Base-by-base conservation (phyloP, 2,113 vertebrate species). In the Delphinus delphis region DNA sequence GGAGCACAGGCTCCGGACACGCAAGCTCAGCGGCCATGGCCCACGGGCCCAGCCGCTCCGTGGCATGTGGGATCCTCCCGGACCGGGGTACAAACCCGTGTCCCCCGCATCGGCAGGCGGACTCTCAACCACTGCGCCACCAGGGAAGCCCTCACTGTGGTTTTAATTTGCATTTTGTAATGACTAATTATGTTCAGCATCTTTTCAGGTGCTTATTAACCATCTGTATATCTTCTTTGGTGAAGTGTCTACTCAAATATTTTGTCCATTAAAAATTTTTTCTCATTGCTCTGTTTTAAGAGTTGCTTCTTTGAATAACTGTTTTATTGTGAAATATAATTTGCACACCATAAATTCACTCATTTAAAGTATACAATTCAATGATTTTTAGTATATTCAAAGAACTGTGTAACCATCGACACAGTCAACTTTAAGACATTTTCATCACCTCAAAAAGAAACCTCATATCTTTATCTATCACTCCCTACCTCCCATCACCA, bases 81-180 rank as follows among this genome's bases (percentile, higher is more conserved):
- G 41, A 41, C 41, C 41, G 1, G 41, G 41, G 41, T 41, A 41
- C 1, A 1, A 41, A 41, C 41, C 41, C 41, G 41, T 41, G 41
- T 41, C 41, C 41, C 41, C 6, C 41, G 41, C 41, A 41, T 41
- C 41, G 41, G 41, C 41, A 41, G 41, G 41, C 6, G 41, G 41
- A 41, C 41, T 41, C 41, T 1, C 41, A 41, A 41, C 41, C 41
- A 41, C 41, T 41, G 41, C 6, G 41, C 6, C 41, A 41, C 41
- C 41, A 41, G 41, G 41, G 41, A 41, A 41, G 41, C 41, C 41
- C 41, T 26, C 20, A 65, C 55, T 82, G 21, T 68, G 28, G 76
- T 82, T 90, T 94, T 83, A 50, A 95, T 83, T 93, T 96, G 76
- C 38, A 55, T 95, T 88, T 94, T 77, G 77, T 95, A 67, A 74